Evolutionary conservation across 2,797 vertebrate genomes (phyloP), one percentile per base, ranked within the genome.

Genomic region (Malacoraja senta): DNA sequence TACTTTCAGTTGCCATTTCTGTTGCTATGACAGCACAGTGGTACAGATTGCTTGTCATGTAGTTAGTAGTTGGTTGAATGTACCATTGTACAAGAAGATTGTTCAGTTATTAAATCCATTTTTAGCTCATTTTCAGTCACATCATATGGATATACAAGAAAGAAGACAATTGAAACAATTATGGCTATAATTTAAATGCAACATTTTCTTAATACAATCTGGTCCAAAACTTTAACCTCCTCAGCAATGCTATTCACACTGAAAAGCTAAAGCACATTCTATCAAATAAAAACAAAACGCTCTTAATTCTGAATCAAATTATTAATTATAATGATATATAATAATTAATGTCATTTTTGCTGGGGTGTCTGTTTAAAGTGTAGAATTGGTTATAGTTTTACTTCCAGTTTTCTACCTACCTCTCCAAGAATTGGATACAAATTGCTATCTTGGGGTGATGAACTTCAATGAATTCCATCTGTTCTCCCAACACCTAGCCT

Each of bases 141-240:
- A 72, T 91, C 90, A 74, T 24, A 8, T 71, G 72, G 90, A 65
- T 92, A 76, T 76, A 44, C 21, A 74, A 44, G 68, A 74, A 92
- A 53, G 71, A 8, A 92, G 90, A 76, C 72, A 76, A 92, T 92
- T 76, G 90, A 92, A 92, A 92, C 68, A 92, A 92, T 92, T 92
- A 92, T 76, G 68, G 10, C 72, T 58, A 53, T 92, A 76, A 92
- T 74, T 92, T 76, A 44, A 92, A 74, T 76, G 29, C 26, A 92
- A 76, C 38, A 92, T 58, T 76, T 76, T 76, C 21, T 92, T 76
- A 53, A 76, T 72, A 26, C 24, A 92, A 74, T 53, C 74, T n/a
- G 35, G 38, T 58, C 26, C 44, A 74, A 76, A 88, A 72, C 72
- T 44, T 92, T 74, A 74, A 76, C 68, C 71, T 53, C 38, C 38